These are phyloP conservation scores for Microtus pennsylvanicus DNA, from an alignment of 2,113 vertebrate genomes.

Conservation along the genomic window DNA sequence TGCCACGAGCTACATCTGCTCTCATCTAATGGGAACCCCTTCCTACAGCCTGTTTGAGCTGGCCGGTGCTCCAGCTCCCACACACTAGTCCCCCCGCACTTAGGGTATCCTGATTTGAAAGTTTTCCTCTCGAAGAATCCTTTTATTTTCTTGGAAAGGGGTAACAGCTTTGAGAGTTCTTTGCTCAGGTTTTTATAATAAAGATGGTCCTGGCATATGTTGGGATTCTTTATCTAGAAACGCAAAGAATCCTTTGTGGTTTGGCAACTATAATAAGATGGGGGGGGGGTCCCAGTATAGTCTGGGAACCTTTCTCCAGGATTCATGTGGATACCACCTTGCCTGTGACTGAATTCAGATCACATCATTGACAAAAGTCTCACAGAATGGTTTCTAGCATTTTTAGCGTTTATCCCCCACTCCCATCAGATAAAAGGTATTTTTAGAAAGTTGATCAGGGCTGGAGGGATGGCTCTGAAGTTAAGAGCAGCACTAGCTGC, in stretches of 20 bases:
- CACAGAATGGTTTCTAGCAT: not conserved
- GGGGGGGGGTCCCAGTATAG: not conserved
- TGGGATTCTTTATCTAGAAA: slow-evolving; percentile 43
- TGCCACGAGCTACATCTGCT: not conserved
- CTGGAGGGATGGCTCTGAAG: not conserved
- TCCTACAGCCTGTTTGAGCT: not conserved
- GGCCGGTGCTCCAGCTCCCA: not conserved
- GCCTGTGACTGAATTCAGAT: not conserved
- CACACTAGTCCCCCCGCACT: not conserved
- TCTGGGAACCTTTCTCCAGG: not conserved
- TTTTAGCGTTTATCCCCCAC: not conserved
- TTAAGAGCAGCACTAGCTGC: not conserved
- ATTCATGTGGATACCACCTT: not conserved
- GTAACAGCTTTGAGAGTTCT: not conserved
- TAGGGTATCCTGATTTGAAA: slow-evolving; percentile 7
- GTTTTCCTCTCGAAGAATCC: slow-evolving; percentile 4
- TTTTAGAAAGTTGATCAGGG: not conserved
- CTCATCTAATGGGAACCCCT: not conserved
- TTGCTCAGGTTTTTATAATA: slow-evolving; percentile 49
- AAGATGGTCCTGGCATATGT: not conserved
- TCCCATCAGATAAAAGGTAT: not conserved
- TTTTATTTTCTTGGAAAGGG: slow-evolving; percentile 14
- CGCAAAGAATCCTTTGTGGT: not conserved
- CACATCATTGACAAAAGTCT: not conserved
- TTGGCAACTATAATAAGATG: not conserved